These are phyloP conservation scores for Pandemis heparana DNA, from an alignment of 2,888 invertebrate genomes.

Conservation along the genomic window DNA sequence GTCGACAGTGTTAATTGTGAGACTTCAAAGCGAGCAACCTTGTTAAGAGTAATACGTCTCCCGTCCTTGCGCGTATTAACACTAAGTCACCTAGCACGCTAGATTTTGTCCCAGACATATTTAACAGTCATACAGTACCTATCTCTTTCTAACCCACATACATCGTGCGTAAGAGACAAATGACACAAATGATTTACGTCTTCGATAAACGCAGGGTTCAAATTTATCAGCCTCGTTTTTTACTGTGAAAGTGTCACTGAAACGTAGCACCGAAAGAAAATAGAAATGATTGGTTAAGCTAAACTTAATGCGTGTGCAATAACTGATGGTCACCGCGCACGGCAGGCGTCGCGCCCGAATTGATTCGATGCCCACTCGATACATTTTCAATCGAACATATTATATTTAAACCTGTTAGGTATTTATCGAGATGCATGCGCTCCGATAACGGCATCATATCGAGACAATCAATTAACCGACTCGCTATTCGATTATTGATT, in stretches of 20 bases:
- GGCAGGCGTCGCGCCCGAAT: conserved; percentile 21
- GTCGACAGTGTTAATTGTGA: not conserved
- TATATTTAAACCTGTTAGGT: conserved; percentile 13
- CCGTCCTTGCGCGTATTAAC: too few relatives aligned
- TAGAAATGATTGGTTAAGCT: conserved; percentile 2
- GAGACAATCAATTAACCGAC: conserved; percentile 76
- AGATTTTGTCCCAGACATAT: too few relatives aligned
- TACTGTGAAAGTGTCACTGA: conserved; percentile 12
- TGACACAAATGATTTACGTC: too few relatives aligned
- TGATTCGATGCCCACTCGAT: conserved; percentile 26
- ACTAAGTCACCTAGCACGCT: too few relatives aligned
- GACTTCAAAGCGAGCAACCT: not conserved
- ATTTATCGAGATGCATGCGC: conserved; percentile 65
- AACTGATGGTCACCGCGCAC: conserved; percentile 45
- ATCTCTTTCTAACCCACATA: too few relatives aligned
- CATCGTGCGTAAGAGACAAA: too few relatives aligned
- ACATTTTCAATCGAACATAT: conserved; percentile 18
- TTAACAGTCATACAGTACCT: too few relatives aligned
- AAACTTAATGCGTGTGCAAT: conserved; percentile 32
- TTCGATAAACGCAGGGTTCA: not conserved
- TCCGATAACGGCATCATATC: conserved; percentile 69
- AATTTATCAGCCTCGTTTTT: conserved; percentile 4
- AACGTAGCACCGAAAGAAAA: not conserved
- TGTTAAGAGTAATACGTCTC: too few relatives aligned
- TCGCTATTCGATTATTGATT: conserved; percentile 82